A percentile compares a stretch with the other conserved stretches of the same genome.
phyloP scores from a whole-genome alignment of 1,140 invertebrate genomes.

The Lepidurus arcticus region DNA sequence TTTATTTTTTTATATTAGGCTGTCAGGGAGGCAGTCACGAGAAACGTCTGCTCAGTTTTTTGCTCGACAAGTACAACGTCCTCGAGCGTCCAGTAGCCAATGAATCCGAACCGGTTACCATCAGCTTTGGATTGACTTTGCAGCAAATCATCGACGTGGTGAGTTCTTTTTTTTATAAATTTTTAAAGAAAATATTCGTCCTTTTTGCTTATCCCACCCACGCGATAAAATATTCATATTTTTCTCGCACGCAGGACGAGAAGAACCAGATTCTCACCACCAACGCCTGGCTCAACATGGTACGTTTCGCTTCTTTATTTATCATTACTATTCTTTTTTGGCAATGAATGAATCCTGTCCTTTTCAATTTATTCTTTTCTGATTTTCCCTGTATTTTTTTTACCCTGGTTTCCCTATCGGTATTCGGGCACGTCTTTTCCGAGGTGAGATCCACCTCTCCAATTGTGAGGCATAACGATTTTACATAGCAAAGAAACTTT shows the following conservation, averaged over 20 bases:
- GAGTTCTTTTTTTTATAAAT: slow-evolving; percentile 47
- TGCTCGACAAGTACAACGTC: slow-evolving; percentile 77
- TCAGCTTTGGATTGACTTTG: slow-evolving; percentile 89
- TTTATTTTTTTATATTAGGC: slow-evolving; percentile 51
- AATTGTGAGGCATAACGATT: too few relatives aligned
- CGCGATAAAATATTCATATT: slow-evolving; percentile 42
- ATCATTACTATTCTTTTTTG: not conserved
- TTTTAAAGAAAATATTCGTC: not conserved
- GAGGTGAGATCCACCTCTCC: too few relatives aligned
- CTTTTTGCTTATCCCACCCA: not conserved
- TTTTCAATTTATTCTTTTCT: not conserved
- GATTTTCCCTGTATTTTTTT: not conserved
- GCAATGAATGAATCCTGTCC: not conserved
- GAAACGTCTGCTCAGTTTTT: slow-evolving; percentile 75
- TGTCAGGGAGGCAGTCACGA: slow-evolving; percentile 79
- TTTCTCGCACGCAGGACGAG: slow-evolving; percentile 61
- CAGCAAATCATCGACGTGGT: slow-evolving; percentile 99
- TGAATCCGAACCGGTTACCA: slow-evolving; percentile 85
- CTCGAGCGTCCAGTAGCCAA: slow-evolving; percentile 92
- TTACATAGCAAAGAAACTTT: not conserved
- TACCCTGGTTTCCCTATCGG: too few relatives aligned
- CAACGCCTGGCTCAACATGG: slow-evolving; percentile 78
- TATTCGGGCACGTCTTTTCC: too few relatives aligned
- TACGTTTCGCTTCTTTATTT: slow-evolving; percentile 52
- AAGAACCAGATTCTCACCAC: slow-evolving; percentile 79